These are phyloP conservation scores for Delia radicum DNA, from an alignment of 1,140 invertebrate species.

Conservation along the genomic window DNA sequence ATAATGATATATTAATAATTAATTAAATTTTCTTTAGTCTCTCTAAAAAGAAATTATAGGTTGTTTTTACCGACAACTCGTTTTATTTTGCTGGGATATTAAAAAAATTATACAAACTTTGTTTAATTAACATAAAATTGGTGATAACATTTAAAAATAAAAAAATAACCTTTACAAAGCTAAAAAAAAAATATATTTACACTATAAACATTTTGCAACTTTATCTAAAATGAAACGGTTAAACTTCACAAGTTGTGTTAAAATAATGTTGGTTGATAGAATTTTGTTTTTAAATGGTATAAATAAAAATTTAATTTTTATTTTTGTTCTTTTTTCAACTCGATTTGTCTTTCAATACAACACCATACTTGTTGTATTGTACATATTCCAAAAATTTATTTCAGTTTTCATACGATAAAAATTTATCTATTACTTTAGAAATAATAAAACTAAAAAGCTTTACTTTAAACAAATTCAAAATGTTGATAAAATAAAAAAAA, in stretches of 20 bases:
- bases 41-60: too few relatives aligned
- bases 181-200: background rate
- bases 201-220: background rate
- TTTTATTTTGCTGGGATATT: too few relatives aligned
- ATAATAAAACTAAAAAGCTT: background rate
- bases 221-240: background rate
- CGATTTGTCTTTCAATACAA: background rate
- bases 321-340: background rate
- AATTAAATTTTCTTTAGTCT: too few relatives aligned
- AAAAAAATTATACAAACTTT: background rate
- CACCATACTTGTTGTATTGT: background rate
- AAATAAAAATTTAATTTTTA: background rate
- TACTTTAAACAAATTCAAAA: background rate
- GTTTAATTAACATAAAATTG: background rate
- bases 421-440: background rate
- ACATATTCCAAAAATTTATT: background rate
- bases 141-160: background rate
- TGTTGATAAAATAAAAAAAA: background rate
- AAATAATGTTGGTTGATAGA: background rate
- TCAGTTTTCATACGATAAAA: background rate
- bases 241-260: background rate
- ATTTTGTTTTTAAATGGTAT: background rate
- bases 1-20: too few relatives aligned
- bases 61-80: too few relatives aligned
- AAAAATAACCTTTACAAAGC: background rate